Percentiles rank a stretch among this genome's conserved stretches.
These are phyloP conservation scores for Hydrochoerus hydrochaeris DNA, from an alignment of 2,113 vertebrate genomes.

Conservation along the genomic window DNA sequence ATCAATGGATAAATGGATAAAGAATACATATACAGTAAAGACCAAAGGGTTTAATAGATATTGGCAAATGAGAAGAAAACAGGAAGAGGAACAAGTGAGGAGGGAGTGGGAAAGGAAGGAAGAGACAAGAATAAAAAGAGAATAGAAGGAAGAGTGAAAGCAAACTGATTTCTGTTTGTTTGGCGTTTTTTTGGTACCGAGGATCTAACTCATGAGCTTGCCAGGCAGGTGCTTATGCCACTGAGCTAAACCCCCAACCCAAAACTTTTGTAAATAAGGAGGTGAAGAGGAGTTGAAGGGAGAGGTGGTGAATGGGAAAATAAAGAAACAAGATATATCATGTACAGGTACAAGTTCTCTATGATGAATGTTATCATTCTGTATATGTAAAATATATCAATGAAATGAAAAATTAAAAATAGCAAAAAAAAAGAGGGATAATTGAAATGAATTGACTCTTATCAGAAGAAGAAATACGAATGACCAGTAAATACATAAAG, in stretches of 20 bases:
- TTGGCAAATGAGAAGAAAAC: too few relatives aligned
- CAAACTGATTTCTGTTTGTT: not conserved
- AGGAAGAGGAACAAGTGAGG: too few relatives aligned
- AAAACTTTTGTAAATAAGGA: not conserved
- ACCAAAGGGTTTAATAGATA: too few relatives aligned
- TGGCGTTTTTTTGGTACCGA: too few relatives aligned
- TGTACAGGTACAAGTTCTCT: not conserved
- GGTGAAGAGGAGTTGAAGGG: not conserved
- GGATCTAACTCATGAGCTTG: too few relatives aligned
- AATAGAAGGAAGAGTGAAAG: not conserved
- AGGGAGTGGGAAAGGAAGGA: not conserved
- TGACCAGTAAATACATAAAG: not conserved
- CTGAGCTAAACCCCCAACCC: too few relatives aligned
- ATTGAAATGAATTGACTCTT: not conserved
- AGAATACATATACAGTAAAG: too few relatives aligned
- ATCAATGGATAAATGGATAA: too few relatives aligned
- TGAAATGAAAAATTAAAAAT: not conserved
- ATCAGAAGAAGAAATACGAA: not conserved
- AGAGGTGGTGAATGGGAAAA: not conserved
- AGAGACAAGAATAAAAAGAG: not conserved
- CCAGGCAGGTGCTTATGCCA: too few relatives aligned
- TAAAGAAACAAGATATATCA: not conserved
- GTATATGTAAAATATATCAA: not conserved
- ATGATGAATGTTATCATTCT: not conserved
- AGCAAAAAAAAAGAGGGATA: not conserved